Evolutionary conservation across 2,797 vertebrate species (phyloP).

Genomic region (Sarcoramphus papa): DNA sequence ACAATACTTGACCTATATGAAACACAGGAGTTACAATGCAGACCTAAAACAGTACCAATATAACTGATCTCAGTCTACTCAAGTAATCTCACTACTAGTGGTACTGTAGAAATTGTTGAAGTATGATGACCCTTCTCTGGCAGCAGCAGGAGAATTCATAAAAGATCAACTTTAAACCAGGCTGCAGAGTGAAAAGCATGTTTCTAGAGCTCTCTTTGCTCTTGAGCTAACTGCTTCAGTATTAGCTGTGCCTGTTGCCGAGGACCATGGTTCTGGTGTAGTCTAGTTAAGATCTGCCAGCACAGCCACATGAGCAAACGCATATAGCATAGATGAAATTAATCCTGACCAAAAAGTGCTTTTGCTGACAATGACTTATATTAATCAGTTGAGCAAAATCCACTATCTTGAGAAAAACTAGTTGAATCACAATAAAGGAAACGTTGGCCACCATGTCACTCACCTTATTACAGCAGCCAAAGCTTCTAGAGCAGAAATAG

Average conservation of each 20-base stretch:
- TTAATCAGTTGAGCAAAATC: background rate
- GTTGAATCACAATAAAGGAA: background rate
- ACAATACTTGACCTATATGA: background rate
- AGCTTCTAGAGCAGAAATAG: background rate
- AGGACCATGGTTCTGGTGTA: fast-evolving
- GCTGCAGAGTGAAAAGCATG: background rate
- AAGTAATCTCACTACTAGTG: background rate
- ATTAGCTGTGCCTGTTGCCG: background rate
- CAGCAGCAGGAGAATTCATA: background rate
- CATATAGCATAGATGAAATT: background rate
- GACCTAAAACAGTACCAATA: background rate
- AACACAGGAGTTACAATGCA: background rate
- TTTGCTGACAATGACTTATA: background rate
- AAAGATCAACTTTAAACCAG: background rate
- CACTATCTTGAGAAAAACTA: background rate
- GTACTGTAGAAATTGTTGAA: background rate
- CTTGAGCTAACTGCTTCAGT: background rate
- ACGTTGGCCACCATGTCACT: background rate
- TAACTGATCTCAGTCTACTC: background rate
- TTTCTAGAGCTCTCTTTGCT: background rate
- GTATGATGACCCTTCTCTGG: background rate
- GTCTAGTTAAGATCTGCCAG: background rate
- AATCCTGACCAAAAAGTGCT: background rate
- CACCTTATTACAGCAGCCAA: background rate
- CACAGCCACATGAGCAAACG: background rate